These are phyloP conservation scores for Eupithecia insigniata DNA, from an alignment of 2,888 invertebrate species.

Conservation along the genomic window DNA sequence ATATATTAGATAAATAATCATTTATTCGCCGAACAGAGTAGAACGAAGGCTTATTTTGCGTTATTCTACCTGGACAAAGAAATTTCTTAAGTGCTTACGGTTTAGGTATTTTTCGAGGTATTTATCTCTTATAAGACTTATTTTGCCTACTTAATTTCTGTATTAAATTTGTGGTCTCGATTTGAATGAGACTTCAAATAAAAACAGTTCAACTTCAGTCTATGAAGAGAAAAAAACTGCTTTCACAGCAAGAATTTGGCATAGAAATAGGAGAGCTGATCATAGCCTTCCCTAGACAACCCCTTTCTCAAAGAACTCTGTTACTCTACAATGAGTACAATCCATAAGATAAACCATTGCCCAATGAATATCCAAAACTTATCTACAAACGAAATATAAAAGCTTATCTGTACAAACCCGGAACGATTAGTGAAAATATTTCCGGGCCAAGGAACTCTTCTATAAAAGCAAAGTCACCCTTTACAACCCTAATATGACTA, in stretches of 20 bases:
- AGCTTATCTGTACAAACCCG: neutral
- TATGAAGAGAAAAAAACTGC: neutral
- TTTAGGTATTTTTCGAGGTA: neutral
- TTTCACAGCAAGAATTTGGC: neutral
- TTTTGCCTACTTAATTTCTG: neutral
- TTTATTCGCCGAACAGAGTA: slow-evolving; percentile 50
- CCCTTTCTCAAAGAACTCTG: neutral
- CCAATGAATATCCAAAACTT: neutral
- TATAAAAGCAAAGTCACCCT: slow-evolving; percentile 5
- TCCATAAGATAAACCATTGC: neutral
- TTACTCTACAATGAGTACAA: no score
- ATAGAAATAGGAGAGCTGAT: neutral
- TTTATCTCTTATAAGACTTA: neutral
- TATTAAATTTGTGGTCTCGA: neutral
- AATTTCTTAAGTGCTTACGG: neutral
- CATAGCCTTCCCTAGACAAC: neutral
- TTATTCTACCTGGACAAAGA: slow-evolving; percentile 39
- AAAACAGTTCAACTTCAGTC: no score
- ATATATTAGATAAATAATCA: slow-evolving; percentile 49
- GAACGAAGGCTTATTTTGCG: slow-evolving; percentile 38
- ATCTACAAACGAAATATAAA: slow-evolving; percentile 7
- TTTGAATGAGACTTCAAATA: neutral
- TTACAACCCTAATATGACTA: slow-evolving; percentile 11
- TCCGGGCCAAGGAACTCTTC: slow-evolving; percentile 5
- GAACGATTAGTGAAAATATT: slow-evolving; percentile 5